Conservation (phyloP, 1,140 invertebrate species). For the Ceratosolen fusciceps region DNA sequence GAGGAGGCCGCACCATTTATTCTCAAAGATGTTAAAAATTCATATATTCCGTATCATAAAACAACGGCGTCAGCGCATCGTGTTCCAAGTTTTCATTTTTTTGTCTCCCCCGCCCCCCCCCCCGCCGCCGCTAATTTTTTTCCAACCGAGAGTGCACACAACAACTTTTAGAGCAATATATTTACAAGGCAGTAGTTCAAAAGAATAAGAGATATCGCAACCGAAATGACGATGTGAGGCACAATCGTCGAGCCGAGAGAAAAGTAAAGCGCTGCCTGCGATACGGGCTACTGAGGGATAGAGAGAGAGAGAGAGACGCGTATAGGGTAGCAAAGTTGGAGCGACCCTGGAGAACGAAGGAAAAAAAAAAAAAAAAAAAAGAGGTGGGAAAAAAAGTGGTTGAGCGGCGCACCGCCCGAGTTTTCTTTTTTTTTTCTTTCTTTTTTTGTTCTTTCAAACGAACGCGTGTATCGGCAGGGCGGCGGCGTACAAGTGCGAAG, state of each 20-base stretch:
- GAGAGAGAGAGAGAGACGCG: neutral
- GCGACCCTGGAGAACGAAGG: neutral
- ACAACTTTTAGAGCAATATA: conserved; percentile 27
- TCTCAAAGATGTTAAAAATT: conserved; percentile 13
- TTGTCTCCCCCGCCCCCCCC: no score
- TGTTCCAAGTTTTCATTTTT: neutral
- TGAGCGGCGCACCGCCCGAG: neutral
- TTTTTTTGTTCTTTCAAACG: no score
- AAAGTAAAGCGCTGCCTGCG: neutral
- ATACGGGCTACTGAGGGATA: no score
- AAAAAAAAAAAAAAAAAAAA: conserved; percentile 31
- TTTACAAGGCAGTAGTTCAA: conserved; percentile 24
- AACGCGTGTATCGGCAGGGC: conserved; percentile 21
- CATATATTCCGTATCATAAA: conserved; percentile 14
- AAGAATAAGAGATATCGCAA: conserved; percentile 18
- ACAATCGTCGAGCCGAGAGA: neutral
- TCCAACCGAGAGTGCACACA: neutral
- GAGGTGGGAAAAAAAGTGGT: conserved; percentile 33
- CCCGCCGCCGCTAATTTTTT: no score
- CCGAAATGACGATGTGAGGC: conserved; percentile 35
- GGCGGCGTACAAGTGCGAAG: conserved; percentile 29
- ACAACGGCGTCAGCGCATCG: neutral
- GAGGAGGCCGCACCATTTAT: neutral
- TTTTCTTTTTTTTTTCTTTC: no score
- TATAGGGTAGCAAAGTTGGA: neutral